Percentiles rank a stretch among this genome's conserved stretches.
Evolutionary conservation across 2,888 invertebrate genomes (phyloP).

Genomic region (Aphodius sticticus): DNA sequence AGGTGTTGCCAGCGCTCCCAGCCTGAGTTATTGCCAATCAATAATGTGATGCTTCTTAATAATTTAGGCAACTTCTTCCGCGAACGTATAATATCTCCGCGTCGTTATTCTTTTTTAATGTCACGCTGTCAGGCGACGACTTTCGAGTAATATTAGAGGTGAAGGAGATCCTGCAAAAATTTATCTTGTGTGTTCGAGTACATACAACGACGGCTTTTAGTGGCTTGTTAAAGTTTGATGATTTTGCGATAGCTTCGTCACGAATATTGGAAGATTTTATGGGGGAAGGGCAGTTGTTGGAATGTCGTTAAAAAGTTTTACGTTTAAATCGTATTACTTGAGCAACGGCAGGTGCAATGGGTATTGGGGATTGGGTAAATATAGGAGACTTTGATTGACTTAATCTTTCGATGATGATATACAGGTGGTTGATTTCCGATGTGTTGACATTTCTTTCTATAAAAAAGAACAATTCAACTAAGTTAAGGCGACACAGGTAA

Average conservation of each 20-base stretch:
- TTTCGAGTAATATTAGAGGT: background rate
- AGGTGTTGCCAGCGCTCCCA: background rate
- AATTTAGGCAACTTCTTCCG: background rate
- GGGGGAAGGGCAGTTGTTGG: background rate
- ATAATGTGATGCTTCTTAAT: conserved; percentile 4
- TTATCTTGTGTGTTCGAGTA: background rate
- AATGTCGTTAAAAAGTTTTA: conserved; percentile 4
- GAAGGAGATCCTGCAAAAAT: background rate
- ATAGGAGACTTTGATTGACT: no score
- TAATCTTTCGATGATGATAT: no score
- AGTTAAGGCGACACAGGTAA: no score
- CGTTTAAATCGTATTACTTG: background rate
- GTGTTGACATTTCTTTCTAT: no score
- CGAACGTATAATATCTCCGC: background rate
- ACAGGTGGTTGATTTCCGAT: no score
- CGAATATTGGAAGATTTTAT: background rate
- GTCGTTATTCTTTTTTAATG: background rate
- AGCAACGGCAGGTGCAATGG: no score
- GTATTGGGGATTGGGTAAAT: no score
- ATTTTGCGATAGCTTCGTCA: background rate
- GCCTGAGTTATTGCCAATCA: background rate
- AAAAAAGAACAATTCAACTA: no score
- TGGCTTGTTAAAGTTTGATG: background rate
- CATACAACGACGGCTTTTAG: background rate
- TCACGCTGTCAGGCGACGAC: background rate